phyloP scores from a whole-genome alignment of 2,113 vertebrate genomes.

The Grus americana region DNA sequence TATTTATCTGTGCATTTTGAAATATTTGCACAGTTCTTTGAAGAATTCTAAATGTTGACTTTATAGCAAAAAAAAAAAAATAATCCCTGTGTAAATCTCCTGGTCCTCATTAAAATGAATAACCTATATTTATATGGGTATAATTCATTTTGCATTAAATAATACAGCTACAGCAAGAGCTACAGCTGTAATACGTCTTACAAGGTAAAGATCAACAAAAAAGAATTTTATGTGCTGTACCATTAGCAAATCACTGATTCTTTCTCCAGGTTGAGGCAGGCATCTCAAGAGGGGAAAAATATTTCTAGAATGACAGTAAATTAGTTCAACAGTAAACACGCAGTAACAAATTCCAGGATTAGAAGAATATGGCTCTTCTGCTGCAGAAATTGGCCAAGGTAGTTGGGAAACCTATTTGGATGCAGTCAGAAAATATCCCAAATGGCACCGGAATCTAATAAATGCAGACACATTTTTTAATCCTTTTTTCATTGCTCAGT shows the following conservation, averaged over 20 bases:
- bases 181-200: slow-evolving; percentile 41
- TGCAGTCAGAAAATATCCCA: not conserved
- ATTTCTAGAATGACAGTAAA: slow-evolving; percentile 43
- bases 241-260: not conserved
- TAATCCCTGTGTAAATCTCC: not conserved
- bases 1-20: not conserved
- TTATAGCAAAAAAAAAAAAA: not conserved
- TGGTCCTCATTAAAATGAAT: slow-evolving; percentile 22
- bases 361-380: not conserved
- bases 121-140: not conserved
- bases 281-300: slow-evolving; percentile 17
- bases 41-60: not conserved
- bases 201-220: slow-evolving; percentile 23
- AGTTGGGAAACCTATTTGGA: slow-evolving; percentile 22
- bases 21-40: not conserved
- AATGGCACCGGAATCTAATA: not conserved
- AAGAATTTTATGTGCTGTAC: not conserved
- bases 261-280: slow-evolving; percentile 25
- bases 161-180: not conserved
- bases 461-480: not conserved
- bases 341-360: slow-evolving; percentile 12
- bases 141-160: slow-evolving; percentile 31
- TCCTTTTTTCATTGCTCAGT: not conserved
- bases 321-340: slow-evolving; percentile 44
- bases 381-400: not conserved